Conservation (phyloP, 1,140 invertebrate species). For the Saccostrea cuccullata region DNA sequence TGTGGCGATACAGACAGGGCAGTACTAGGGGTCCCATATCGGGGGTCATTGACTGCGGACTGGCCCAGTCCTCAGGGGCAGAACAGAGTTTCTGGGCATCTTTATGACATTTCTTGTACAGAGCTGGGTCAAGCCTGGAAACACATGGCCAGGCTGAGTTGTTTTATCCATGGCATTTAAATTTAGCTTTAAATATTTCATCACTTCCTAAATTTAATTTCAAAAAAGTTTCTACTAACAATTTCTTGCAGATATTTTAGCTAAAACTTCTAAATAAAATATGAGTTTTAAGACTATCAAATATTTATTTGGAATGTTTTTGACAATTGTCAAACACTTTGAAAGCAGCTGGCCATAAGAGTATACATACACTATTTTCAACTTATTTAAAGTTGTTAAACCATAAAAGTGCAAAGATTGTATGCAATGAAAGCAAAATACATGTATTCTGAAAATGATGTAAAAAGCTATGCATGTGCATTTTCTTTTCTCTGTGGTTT, state of each 20-base stretch:
- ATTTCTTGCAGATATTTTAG: neutral
- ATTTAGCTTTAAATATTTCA: neutral
- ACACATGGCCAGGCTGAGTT: neutral
- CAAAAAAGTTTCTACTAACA: neutral
- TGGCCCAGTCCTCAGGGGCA: constrained; percentile 88
- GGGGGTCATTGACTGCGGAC: constrained; percentile 83
- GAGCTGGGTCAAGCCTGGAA: constrained; percentile 87
- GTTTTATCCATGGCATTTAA: neutral
- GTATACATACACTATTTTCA: too few species aligned
- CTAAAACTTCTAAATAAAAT: neutral
- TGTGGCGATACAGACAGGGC: constrained; percentile 94
- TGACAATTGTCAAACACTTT: too few species aligned
- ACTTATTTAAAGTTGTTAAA: too few species aligned
- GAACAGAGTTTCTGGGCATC: constrained; percentile 92
- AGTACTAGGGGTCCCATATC: constrained; percentile 89
- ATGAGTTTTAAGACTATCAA: too few species aligned
- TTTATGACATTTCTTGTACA: constrained; percentile 91
- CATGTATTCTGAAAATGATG: too few species aligned
- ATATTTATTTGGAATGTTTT: too few species aligned
- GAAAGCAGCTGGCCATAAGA: too few species aligned
- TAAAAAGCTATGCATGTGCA: too few species aligned
- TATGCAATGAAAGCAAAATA: too few species aligned
- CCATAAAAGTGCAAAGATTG: too few species aligned
- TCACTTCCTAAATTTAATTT: neutral
- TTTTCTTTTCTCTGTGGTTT: too few species aligned